Percentiles rank a stretch among this genome's conserved stretches.
Evolutionary conservation across 2,888 invertebrate species (phyloP).

Genomic region (Leptothorax acervorum): DNA sequence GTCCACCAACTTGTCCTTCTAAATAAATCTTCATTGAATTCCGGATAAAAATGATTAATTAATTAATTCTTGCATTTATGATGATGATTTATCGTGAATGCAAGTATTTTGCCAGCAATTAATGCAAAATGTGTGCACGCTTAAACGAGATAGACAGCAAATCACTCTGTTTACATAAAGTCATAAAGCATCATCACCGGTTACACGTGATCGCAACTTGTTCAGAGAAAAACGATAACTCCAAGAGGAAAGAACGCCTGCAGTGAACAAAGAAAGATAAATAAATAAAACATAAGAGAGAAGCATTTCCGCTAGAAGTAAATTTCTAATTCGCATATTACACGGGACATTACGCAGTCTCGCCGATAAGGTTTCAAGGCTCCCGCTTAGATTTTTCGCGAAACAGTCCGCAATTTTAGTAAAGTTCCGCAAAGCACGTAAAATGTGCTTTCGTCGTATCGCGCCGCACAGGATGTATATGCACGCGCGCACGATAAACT

Average conservation of each 20-base stretch:
- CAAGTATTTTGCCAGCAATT: neutral
- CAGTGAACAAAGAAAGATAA: no score
- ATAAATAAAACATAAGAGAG: neutral
- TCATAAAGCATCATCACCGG: neutral
- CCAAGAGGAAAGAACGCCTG: no score
- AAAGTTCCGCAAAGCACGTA: neutral
- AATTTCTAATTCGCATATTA: neutral
- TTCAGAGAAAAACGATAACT: slow-evolving; percentile 12
- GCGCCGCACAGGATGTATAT: neutral
- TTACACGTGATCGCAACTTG: neutral
- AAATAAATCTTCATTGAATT: neutral
- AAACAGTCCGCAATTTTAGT: neutral
- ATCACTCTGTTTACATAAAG: slow-evolving; percentile 9
- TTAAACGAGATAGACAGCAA: neutral
- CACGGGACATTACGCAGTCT: neutral
- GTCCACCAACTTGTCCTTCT: neutral
- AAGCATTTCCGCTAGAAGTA: neutral
- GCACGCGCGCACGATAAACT: slow-evolving; percentile 26
- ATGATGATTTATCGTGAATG: no score
- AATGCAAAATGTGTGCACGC: neutral
- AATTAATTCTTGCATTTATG: neutral
- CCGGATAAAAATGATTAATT: neutral
- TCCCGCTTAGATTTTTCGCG: neutral
- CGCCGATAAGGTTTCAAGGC: slow-evolving; percentile 7
- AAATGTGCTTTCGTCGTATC: neutral